These are phyloP conservation scores for Odontamblyopus rebecca DNA, from an alignment of 2,797 vertebrate genomes.

Conservation along the genomic window DNA sequence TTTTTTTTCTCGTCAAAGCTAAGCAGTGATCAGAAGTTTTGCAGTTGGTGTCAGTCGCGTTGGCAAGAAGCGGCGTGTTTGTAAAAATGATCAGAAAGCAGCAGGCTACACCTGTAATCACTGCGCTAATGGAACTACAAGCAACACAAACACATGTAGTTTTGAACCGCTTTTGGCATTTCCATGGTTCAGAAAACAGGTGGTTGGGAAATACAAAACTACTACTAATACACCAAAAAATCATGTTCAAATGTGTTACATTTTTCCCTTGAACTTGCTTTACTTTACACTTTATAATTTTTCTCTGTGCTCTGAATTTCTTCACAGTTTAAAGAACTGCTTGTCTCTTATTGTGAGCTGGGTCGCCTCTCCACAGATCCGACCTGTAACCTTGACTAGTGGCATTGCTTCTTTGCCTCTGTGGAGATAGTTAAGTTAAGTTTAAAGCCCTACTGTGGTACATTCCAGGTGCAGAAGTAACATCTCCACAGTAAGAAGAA, in stretches of 20 bases:
- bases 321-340: no score
- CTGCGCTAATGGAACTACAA: neutral
- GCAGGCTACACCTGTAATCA: constrained; percentile 9
- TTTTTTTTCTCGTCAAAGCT: constrained; percentile 36
- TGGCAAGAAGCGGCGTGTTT: neutral
- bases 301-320: no score
- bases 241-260: neutral
- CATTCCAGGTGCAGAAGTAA: no score
- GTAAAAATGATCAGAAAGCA: constrained; percentile 10
- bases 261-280: neutral
- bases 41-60: constrained; percentile 1
- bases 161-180: neutral
- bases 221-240: neutral
- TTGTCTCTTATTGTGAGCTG: no score
- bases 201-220: neutral
- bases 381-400: no score
- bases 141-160: neutral
- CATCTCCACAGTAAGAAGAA: no score
- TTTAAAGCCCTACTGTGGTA: no score
- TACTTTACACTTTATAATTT: neutral
- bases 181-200: no score
- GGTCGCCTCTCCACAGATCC: no score
- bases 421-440: no score
- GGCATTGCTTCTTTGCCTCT: no score
- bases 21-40: constrained; percentile 56